Evolutionary conservation across 2,113 vertebrate genomes (phyloP).

Genomic region (Candoia aspera): DNA sequence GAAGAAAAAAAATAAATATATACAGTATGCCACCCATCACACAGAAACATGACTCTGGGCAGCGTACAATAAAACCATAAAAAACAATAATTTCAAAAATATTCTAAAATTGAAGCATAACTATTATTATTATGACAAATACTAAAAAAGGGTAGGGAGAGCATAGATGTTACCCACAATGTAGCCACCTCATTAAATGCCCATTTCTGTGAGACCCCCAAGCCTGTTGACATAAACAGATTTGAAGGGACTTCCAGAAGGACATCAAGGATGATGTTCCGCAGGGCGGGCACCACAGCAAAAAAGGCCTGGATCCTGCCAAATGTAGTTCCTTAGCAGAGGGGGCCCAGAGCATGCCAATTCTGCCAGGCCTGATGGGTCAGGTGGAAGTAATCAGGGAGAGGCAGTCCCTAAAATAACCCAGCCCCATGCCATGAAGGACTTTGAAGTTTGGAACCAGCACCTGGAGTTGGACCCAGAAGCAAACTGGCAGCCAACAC

Average conservation of each 20-base stretch:
- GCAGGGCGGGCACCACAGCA: neutral
- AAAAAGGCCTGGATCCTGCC: neutral
- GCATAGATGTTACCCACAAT: neutral
- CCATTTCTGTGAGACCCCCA: neutral
- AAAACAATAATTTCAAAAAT: neutral
- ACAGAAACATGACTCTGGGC: neutral
- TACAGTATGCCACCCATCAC: neutral
- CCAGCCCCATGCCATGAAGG: neutral
- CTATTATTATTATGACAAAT: neutral
- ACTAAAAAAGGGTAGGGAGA: neutral
- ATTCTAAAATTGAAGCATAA: neutral
- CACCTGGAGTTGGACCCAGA: no score
- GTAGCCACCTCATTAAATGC: neutral
- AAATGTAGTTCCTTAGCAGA: neutral
- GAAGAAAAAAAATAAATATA: no score
- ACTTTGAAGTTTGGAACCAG: no score
- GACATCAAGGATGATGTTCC: neutral
- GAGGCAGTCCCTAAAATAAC: neutral
- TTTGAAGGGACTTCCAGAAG: neutral
- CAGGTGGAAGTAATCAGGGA: neutral
- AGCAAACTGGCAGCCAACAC: no score
- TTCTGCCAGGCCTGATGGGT: neutral
- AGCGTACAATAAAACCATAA: neutral
- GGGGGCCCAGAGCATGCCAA: neutral
- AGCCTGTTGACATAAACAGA: neutral